phyloP scores from a whole-genome alignment of 2,113 vertebrate genomes.

The Thinocorus orbignyianus region DNA sequence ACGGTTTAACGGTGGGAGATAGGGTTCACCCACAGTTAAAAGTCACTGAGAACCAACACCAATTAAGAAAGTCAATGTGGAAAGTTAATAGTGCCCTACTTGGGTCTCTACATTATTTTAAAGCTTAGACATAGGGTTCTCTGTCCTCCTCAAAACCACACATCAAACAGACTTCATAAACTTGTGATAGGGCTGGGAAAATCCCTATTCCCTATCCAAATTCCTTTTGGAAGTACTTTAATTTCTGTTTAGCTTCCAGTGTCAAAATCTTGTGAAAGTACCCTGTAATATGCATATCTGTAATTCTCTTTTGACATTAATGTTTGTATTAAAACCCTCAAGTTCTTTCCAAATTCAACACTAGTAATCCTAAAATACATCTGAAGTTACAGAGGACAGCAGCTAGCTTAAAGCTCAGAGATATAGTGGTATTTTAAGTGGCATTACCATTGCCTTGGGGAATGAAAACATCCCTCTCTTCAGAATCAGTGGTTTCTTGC shows the following conservation, averaged over 20 bases:
- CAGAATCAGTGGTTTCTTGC: not conserved
- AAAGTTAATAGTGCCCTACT: not conserved
- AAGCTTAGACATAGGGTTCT: not conserved
- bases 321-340: constrained; percentile 45
- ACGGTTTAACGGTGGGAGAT: not conserved
- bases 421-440: not conserved
- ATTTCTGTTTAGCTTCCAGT: constrained; percentile 53
- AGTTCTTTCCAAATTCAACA: constrained; percentile 52
- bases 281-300: constrained; percentile 24
- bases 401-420: constrained; percentile 7
- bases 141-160: constrained; percentile 17
- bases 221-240: constrained; percentile 57
- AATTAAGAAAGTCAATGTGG: not conserved
- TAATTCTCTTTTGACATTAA: constrained; percentile 48
- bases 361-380: constrained; percentile 49
- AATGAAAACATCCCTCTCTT: not conserved
- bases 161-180: constrained; percentile 56
- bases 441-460: not conserved
- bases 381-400: not conserved
- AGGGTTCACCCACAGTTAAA: not conserved
- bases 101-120: constrained; percentile 10
- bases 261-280: constrained; percentile 18
- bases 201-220: constrained; percentile 44
- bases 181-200: constrained; percentile 11
- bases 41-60: not conserved